These are phyloP conservation scores for Gallinago nigripennis DNA, from an alignment of 2,797 vertebrate genomes.

Conservation along the genomic window DNA sequence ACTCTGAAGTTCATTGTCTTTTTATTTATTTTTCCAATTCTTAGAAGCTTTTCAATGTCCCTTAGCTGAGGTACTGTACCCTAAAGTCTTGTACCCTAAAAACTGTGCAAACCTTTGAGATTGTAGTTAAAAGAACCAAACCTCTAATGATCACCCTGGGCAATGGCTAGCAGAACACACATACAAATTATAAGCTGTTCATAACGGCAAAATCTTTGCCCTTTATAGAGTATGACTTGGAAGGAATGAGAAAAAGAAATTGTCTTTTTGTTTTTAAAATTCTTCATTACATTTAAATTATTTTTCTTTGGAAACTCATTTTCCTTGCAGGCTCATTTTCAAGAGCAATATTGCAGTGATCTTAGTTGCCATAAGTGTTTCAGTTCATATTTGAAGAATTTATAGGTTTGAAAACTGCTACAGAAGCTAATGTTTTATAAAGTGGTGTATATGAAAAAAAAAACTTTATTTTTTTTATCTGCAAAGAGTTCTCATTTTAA, in stretches of 20 bases:
- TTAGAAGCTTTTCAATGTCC: neutral
- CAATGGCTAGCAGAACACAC: neutral
- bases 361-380: neutral
- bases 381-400: neutral
- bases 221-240: neutral
- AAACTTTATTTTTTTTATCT: neutral
- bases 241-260: neutral
- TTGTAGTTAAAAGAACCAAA: neutral
- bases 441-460: neutral
- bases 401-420: neutral
- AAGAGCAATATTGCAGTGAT: neutral
- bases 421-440: neutral
- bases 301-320: neutral
- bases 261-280: neutral
- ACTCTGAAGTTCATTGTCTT: neutral
- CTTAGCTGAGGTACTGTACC: neutral
- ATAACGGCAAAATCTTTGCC: neutral
- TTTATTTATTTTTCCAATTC: neutral
- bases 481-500: neutral
- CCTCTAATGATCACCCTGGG: neutral
- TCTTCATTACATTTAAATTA: slow-evolving; percentile 5
- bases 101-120: neutral
- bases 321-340: neutral
- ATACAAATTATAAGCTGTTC: neutral
- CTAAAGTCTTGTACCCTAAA: neutral